A percentile compares a stretch with the other conserved stretches of the same genome.
Conservation (phyloP, 2,113 vertebrate genomes). For the Triplophysa dalaica region DNA sequence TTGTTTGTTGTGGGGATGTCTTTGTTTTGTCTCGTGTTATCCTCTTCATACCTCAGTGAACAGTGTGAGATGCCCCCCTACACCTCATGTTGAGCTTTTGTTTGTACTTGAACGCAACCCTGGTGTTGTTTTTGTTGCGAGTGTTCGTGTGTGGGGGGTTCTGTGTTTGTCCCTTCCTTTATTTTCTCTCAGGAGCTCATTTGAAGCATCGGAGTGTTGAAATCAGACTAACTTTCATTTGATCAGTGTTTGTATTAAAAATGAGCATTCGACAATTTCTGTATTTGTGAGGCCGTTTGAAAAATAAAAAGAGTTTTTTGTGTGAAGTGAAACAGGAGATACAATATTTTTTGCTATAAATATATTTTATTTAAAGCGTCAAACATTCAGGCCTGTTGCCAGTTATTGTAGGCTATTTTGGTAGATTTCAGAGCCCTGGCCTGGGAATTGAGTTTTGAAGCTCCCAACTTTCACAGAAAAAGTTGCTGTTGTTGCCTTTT, state of each 20-base stretch:
- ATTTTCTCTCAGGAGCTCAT: constrained; percentile 42
- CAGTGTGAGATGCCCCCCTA: background rate
- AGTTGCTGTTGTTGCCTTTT: constrained; percentile 6
- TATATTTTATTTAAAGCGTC: constrained; percentile 14
- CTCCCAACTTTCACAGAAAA: background rate
- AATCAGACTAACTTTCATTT: constrained; percentile 20
- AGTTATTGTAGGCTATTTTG: constrained; percentile 12
- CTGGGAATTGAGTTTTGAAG: constrained; percentile 18
- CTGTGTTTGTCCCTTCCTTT: background rate
- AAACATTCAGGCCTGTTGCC: constrained; percentile 14
- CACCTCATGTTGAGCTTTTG: constrained; percentile 35
- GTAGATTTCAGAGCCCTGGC: background rate
- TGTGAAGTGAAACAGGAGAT: background rate
- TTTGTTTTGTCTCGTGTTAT: constrained; percentile 2
- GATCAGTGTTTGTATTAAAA: constrained; percentile 34
- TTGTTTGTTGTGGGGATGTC: background rate
- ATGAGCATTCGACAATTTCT: constrained; percentile 24
- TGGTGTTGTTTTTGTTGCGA: constrained; percentile 22
- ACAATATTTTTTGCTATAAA: background rate
- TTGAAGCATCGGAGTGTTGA: constrained; percentile 15
- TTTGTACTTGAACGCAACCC: constrained; percentile 24
- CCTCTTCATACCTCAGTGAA: background rate
- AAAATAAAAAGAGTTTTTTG: no score
- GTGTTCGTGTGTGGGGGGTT: background rate
- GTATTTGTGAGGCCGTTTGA: constrained; percentile 4